Evolutionary conservation across 2,797 vertebrate genomes (phyloP).

Genomic region (Rallus crepitans): DNA sequence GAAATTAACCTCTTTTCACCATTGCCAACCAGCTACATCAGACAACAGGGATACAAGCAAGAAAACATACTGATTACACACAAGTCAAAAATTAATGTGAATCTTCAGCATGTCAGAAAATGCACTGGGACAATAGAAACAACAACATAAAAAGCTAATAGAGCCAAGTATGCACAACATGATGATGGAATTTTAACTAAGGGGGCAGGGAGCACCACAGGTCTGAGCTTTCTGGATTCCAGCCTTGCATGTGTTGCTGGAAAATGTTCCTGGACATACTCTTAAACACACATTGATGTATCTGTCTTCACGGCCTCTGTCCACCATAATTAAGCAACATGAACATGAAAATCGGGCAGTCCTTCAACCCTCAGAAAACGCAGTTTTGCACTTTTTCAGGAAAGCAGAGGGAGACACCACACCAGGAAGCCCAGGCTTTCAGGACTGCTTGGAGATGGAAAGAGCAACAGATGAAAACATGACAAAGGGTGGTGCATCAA

Average conservation of each 20-base stretch:
- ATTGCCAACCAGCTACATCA: neutral
- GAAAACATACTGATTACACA: neutral
- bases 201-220: fast-evolving
- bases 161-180: neutral
- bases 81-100: neutral
- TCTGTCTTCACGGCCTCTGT: neutral
- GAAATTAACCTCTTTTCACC: neutral
- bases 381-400: neutral
- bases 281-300: neutral
- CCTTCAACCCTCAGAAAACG: neutral
- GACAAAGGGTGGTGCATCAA: neutral
- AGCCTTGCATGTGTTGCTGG: neutral
- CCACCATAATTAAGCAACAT: neutral
- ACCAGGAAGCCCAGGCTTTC: neutral
- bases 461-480: neutral
- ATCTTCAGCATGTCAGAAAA: neutral
- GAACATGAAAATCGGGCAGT: neutral
- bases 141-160: neutral
- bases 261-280: neutral
- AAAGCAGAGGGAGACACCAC: neutral
- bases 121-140: neutral
- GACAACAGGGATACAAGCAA: neutral
- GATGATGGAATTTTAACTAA: neutral
- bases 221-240: neutral
- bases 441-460: neutral